Evolutionary conservation across 2,113 vertebrate genomes (phyloP), one percentile per base, ranked within the genome.

Genomic region (Polypterus senegalus): DNA sequence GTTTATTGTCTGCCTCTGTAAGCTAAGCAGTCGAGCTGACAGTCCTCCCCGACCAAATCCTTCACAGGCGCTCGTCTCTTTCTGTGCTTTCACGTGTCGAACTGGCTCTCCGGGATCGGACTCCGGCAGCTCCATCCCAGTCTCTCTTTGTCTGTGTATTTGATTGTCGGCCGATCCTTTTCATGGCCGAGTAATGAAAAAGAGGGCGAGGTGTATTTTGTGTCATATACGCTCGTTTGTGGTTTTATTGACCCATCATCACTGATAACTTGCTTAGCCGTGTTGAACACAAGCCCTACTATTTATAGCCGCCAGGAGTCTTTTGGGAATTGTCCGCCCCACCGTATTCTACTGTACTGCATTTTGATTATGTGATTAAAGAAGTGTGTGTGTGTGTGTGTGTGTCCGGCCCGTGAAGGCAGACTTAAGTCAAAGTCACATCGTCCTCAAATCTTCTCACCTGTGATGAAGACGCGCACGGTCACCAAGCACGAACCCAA

Each of bases 361-460:
- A 5, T 73, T 72, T 78, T 81, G 82, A 83, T 86, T 82, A 86
- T 82, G 82, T 80, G 83, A 85, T 88, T 86, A 86, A 77, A 67
- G 66, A 56, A 66, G 67, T 65, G 70, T 65, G 67, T 61, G 70
- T 65, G 64, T 70, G 27, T 65, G 67, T 65, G 70, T 65, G 67
- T 61, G 70, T 65, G 64, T 70, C 49, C 69, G 10, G 46, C 7
- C 53, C 46, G 46, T 9, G 6, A 45, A 46, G 47, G 47, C 9
- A 57, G 53, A 5, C 5, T 5, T 61, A 57, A 69, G 46, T 52
- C 57, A 60, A 9, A 51, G 47, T 44, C 53, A 57, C 68, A 72
- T 8, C 61, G 58, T 49, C 62, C 54, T 47, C 8, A 2, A 51
- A 2, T 51, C 9, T 51, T 51, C 49, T 9, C 49, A 7, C 27